phyloP scores from a whole-genome alignment of 2,797 vertebrate genomes.

The Acridotheres tristis region DNA sequence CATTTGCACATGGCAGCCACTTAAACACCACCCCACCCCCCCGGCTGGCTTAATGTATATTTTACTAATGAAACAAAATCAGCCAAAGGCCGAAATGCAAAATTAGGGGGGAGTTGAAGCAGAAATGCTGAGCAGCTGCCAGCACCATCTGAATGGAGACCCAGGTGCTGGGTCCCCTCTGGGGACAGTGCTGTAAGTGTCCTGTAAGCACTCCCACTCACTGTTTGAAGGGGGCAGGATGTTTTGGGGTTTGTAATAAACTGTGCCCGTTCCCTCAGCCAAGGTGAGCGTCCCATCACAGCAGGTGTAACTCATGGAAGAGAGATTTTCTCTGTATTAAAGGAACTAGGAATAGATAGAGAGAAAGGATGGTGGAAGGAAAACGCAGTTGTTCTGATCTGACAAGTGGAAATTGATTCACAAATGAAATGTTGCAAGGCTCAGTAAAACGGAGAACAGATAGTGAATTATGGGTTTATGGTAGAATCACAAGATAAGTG shows the following conservation, averaged over 20 bases:
- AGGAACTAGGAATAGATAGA: neutral
- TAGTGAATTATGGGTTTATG: neutral
- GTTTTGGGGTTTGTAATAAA: neutral
- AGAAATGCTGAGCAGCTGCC: neutral
- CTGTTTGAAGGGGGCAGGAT: neutral
- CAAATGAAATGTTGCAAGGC: constrained; percentile 18
- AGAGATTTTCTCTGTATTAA: neutral
- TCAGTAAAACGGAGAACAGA: neutral
- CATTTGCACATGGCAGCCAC: neutral
- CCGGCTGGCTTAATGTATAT: neutral
- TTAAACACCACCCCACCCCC: neutral
- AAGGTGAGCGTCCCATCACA: neutral
- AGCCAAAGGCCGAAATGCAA: fast-evolving
- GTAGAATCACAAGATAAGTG: constrained; percentile 3
- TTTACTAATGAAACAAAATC: neutral
- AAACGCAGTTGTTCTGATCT: neutral
- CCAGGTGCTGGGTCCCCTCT: neutral
- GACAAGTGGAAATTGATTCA: constrained; percentile 21
- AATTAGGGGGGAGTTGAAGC: neutral
- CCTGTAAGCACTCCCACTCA: neutral
- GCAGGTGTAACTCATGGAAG: neutral
- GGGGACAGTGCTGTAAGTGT: neutral
- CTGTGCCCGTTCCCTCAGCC: neutral
- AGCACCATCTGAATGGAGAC: neutral
- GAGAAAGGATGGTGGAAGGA: neutral